phyloP scores from a whole-genome alignment of 2,797 vertebrate species.

The Cuculus canorus region DNA sequence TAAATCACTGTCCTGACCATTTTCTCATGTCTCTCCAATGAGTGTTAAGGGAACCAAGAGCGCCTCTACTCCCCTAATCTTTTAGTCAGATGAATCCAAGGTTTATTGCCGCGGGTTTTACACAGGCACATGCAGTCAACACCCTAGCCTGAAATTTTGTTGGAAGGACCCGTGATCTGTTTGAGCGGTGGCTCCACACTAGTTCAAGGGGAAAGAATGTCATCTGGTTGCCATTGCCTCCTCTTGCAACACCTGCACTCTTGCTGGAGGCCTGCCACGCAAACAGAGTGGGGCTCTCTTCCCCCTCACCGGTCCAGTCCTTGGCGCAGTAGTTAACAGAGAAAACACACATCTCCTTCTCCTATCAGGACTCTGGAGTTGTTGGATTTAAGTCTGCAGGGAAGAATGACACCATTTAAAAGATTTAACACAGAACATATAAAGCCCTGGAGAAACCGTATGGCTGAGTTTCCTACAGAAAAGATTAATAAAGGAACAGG shows the following conservation, averaged over 20 bases:
- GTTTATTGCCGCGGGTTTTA: not conserved
- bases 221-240: slow-evolving; percentile 61
- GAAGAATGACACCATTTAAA: slow-evolving; percentile 25
- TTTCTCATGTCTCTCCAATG: not conserved
- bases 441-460: not conserved
- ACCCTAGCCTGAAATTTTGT: not conserved
- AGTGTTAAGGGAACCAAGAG: not conserved
- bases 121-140: not conserved
- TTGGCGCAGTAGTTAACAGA: not conserved
- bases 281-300: not conserved
- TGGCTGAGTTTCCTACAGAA: not conserved
- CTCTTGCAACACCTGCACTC: slow-evolving; percentile 8
- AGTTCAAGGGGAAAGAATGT: slow-evolving; percentile 51
- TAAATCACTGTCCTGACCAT: not conserved
- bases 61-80: not conserved
- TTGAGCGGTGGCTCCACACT: not conserved
- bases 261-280: not conserved
- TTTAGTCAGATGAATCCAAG: not conserved
- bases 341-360: slow-evolving; percentile 41
- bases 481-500: slow-evolving; percentile 9
- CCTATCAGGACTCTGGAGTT: not conserved
- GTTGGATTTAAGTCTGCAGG: not conserved
- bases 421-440: not conserved
- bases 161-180: not conserved
- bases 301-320: not conserved